Conservation (phyloP, 2,113 vertebrate genomes). For the Elachura formosa region DNA sequence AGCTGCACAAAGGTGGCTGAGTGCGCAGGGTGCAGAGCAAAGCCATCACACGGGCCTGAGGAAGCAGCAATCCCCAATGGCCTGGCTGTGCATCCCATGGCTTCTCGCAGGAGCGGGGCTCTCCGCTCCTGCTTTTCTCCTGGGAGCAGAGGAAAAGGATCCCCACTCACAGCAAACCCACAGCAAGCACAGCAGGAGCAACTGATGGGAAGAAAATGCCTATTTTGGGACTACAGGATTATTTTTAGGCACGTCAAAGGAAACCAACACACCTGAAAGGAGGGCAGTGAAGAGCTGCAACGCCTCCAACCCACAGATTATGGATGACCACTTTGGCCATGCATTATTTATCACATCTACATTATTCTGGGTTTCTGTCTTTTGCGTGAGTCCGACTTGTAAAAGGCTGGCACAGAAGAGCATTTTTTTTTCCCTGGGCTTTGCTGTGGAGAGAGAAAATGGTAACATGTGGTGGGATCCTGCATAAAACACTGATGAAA, state of each 20-base stretch:
- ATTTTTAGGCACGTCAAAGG: conserved; percentile 7
- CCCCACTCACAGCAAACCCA: neutral
- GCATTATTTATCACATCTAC: neutral
- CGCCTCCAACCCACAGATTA: neutral
- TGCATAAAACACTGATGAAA: conserved; percentile 1
- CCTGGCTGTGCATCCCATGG: neutral
- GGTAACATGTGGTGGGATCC: neutral
- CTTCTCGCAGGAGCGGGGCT: neutral
- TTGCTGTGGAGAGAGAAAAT: neutral
- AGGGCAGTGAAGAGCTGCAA: neutral
- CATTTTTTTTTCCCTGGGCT: neutral
- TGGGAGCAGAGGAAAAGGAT: neutral
- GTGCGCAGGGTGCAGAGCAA: neutral
- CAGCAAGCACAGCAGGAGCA: neutral
- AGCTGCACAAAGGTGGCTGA: neutral
- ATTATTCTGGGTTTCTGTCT: neutral
- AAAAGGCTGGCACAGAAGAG: neutral
- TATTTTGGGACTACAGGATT: neutral
- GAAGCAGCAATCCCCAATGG: neutral
- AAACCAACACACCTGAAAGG: neutral
- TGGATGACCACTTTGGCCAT: neutral
- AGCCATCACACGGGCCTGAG: neutral
- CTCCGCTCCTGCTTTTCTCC: neutral
- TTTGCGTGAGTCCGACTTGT: neutral
- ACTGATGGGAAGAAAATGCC: neutral